Conservation (phyloP, 2,113 vertebrate species). For the Gallinago media region DNA sequence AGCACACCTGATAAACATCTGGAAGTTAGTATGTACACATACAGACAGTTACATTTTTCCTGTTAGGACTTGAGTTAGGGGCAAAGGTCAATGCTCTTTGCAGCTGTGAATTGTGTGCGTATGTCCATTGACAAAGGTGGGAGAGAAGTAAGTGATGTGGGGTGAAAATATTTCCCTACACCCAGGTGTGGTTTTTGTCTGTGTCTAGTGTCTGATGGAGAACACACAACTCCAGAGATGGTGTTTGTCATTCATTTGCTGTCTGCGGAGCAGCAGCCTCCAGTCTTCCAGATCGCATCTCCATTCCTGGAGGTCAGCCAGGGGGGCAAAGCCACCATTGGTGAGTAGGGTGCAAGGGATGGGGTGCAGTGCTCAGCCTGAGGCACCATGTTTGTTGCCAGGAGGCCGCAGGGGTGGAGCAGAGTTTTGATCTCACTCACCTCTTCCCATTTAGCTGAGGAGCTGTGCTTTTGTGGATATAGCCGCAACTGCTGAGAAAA, state of each 20-base stretch:
- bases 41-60: background rate
- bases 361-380: background rate
- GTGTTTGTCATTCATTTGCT: slow-evolving; percentile 89
- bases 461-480: background rate
- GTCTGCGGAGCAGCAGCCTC: slow-evolving; percentile 82
- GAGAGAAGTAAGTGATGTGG: rapidly evolving
- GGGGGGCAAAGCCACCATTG: slow-evolving; percentile 85
- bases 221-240: slow-evolving; percentile 87
- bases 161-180: background rate
- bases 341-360: slow-evolving; percentile 74
- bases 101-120: background rate
- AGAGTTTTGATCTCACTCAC: background rate
- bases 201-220: slow-evolving; percentile 88
- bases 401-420: background rate
- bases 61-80: background rate
- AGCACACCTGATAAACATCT: background rate
- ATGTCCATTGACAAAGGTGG: background rate
- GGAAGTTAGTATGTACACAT: background rate
- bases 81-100: background rate
- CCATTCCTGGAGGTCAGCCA: slow-evolving; percentile 86
- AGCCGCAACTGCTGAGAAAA: background rate
- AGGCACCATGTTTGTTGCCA: background rate
- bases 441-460: background rate
- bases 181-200: background rate
- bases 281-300: slow-evolving; percentile 85